Evolutionary conservation across 1,140 invertebrate genomes (phyloP), one percentile per base, ranked within the genome.

Genomic region (Drosophila ficusphila): DNA sequence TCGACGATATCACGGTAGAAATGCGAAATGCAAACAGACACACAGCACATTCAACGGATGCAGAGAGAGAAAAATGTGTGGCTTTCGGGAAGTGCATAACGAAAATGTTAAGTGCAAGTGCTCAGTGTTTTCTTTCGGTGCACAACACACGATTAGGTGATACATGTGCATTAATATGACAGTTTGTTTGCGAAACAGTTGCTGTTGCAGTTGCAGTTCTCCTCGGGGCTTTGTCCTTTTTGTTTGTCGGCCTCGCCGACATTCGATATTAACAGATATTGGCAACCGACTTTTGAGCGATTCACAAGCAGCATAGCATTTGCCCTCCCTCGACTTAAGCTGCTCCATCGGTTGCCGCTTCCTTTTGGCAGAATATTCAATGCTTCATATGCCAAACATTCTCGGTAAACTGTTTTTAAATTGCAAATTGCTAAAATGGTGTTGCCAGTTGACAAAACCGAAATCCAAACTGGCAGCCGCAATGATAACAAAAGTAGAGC

Each of bases 1-100:
- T 64, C 56, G 57, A 68, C 81, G 62, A 85, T 76, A 76, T 79
- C 76, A 57, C 60, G 53, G 72, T 79, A 85, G 85, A 72, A 79
- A 85, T 68, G 58, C 79, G 72, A 76, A 61, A 49, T 60, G 57
- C 72, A 83, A 73, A 56, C 74, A 61, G 42, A 51, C 6, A 36
- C 48, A 39, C 31, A 52, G 27, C 1, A 29, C 27, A 42, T 44
- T 27, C 38, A 33, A 12, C 33, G 27, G 18, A 25, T 27, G 38
- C 41, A 38, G 14, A 34, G 18, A 6, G 2, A 42, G 14, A 42
- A 41, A 25, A 16, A 6, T 23, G 1, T n/a, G 14, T 14, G 11
- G 4, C n/a, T 12, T 0, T 23, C 5, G 5, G 5, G 23, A 23
- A 4, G 1, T 25, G n/a, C n/a, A n/a, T n/a, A n/a, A n/a, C n/a